A percentile compares a stretch with the other conserved stretches of the same genome.
Evolutionary conservation across 1,140 invertebrate genomes (phyloP).

Genomic region (Bombus confusus): DNA sequence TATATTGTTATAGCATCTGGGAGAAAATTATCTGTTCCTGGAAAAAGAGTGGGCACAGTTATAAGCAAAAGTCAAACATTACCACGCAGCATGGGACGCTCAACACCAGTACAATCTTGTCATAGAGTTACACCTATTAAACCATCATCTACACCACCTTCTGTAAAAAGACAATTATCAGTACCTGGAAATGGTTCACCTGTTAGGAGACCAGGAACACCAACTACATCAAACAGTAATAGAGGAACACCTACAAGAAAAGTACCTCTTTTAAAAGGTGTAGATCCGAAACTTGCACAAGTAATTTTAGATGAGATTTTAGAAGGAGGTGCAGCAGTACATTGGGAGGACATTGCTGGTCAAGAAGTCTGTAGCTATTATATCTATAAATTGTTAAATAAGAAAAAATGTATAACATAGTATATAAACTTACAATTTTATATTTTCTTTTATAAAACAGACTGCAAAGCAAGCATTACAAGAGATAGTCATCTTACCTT

Average conservation of each 20-base stretch:
- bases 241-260: constrained; percentile 78
- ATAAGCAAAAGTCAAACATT: constrained; percentile 92
- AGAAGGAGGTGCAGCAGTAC: constrained; percentile 90
- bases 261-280: constrained; percentile 85
- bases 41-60: constrained; percentile 85
- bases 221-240: constrained; percentile 79
- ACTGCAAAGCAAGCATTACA: constrained; percentile 97
- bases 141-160: constrained; percentile 90
- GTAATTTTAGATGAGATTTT: constrained; percentile 86
- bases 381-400: neutral
- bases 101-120: constrained; percentile 82
- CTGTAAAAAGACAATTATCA: constrained; percentile 90
- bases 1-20: constrained; percentile 84
- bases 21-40: constrained; percentile 88
- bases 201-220: constrained; percentile 83
- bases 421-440: neutral
- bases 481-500: constrained; percentile 98
- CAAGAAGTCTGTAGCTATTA: constrained; percentile 85
- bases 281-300: constrained; percentile 95
- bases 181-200: constrained; percentile 87
- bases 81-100: constrained; percentile 91
- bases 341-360: constrained; percentile 97
- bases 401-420: neutral
- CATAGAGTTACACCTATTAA: constrained; percentile 85
- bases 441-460: constrained; percentile 73